Base-by-base conservation (phyloP, 2,113 vertebrate genomes). In the Hypocryptadius cinnamomeus region DNA sequence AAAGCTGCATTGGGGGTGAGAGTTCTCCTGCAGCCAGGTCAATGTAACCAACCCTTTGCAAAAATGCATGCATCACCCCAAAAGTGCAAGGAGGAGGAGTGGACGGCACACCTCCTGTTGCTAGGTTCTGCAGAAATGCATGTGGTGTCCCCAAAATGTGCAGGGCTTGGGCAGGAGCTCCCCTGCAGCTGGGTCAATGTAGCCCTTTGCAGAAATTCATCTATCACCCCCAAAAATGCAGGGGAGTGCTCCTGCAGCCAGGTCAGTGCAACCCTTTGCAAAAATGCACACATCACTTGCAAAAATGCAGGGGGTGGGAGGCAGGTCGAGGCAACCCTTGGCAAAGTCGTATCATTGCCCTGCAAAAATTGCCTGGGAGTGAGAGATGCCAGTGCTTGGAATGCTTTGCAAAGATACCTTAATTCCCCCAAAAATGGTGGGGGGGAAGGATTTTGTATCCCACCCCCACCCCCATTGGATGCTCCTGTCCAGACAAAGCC, bases 211-310 rank as follows among this genome's bases (percentile, higher is more conserved):
- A 79, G 42, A 37, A 59, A 73, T 48, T 33, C 6, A 25, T 30
- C 17, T 5, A 3, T 42, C 9, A 7, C 11, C 11, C 39, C 33
- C 3, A 35, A 73, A 79, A 85, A 53, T 44, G 56, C 56, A 63
- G 31, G 16, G 7, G 13, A 31, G 9, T 7, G 10, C 15, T 77
- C 35, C 25, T 81, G 64, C 40, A 21, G 35, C 37, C 13, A 19
- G 31, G 21, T 50, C 3, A 3, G 16, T 57, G 53, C 47, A 56
- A 35, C 5, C 4, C 9, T 61, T 44, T 25, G 45, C 47, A 66
- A 61, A 82, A n/a, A 61, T 9, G 47, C 39, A 39, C 27, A n/a
- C 11, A 11, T 24, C 13, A 1, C 21, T 40, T 0, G 0, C 33
- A 70, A 48, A 56, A 77, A 70, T 63, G 63, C 42, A 37, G 27